A percentile compares a stretch with the other conserved stretches of the same genome.
Conservation (phyloP, 2,888 invertebrate genomes). For the Balanococcus diminutus region DNA sequence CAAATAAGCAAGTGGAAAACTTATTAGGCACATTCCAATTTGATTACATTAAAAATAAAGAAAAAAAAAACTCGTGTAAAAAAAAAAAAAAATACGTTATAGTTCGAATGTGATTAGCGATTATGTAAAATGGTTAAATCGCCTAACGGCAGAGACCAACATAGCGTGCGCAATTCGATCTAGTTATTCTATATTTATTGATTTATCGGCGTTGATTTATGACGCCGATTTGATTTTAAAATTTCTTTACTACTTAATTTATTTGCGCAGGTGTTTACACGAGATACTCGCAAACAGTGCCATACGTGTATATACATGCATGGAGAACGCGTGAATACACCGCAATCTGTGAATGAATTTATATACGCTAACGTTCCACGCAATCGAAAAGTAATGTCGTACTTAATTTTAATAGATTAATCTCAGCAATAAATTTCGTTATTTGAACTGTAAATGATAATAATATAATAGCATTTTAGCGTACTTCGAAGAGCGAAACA, state of each 20-base stretch:
- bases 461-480: constrained; percentile 25
- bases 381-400: constrained; percentile 54
- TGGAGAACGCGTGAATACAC: constrained; percentile 44
- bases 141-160: constrained; percentile 39
- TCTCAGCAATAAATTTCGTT: constrained; percentile 49
- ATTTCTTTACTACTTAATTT: constrained; percentile 52
- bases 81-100: not conserved
- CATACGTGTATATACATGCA: not conserved
- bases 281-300: constrained; percentile 44
- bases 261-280: constrained; percentile 55
- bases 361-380: constrained; percentile 50
- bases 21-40: constrained; percentile 41
- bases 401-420: constrained; percentile 55
- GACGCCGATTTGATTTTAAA: constrained; percentile 49
- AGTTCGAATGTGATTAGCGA: constrained; percentile 20
- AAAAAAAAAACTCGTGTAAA: not conserved
- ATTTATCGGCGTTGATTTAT: constrained; percentile 54
- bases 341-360: constrained; percentile 53
- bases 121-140: constrained; percentile 42
- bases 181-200: constrained; percentile 50
- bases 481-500: not conserved
- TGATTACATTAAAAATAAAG: constrained; percentile 15
- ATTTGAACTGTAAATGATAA: constrained; percentile 45
- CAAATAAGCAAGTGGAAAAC: not conserved
- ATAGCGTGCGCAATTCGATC: constrained; percentile 52